Conservation (phyloP, 1,140 invertebrate species). For the Orius laevigatus region DNA sequence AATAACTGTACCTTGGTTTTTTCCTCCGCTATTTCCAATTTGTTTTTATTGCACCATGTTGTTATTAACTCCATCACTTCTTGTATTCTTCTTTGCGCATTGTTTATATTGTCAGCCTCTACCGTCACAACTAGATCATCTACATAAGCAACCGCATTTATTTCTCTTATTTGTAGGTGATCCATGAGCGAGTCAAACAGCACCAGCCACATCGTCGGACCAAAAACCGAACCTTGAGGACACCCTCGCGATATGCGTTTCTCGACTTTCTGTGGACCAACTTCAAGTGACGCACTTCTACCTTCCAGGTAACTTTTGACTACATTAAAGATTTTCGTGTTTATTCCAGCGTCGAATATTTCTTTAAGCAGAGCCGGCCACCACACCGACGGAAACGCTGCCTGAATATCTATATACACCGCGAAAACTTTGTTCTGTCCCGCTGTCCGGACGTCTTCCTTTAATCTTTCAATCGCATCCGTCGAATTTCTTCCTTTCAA, state of each 20-base stretch:
- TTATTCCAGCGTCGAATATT: no score
- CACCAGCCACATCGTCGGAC: constrained; percentile 24
- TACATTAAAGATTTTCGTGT: no score
- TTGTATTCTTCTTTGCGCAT: constrained; percentile 13
- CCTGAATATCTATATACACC: no score
- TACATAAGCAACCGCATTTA: constrained; percentile 20
- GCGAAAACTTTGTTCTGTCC: no score
- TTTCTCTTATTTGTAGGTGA: constrained; percentile 17
- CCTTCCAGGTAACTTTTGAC: no score
- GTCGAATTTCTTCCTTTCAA: constrained; percentile 23
- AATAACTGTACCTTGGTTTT: constrained; percentile 19
- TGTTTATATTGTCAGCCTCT: constrained; percentile 11
- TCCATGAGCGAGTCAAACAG: constrained; percentile 22
- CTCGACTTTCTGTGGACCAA: no score
- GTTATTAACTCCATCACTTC: constrained; percentile 5
- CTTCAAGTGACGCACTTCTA: no score
- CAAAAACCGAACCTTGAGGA: constrained; percentile 24
- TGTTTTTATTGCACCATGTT: constrained; percentile 16
- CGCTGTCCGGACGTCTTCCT: no score
- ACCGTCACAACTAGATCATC: constrained; percentile 23
- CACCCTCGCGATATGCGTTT: constrained; percentile 15
- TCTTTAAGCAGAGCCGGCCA: no score
- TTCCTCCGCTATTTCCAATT: constrained; percentile 17
- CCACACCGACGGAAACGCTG: no score
- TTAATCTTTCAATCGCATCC: constrained; percentile 23